phyloP scores from a whole-genome alignment of 2,797 vertebrate species.

The Poecilia wingei region DNA sequence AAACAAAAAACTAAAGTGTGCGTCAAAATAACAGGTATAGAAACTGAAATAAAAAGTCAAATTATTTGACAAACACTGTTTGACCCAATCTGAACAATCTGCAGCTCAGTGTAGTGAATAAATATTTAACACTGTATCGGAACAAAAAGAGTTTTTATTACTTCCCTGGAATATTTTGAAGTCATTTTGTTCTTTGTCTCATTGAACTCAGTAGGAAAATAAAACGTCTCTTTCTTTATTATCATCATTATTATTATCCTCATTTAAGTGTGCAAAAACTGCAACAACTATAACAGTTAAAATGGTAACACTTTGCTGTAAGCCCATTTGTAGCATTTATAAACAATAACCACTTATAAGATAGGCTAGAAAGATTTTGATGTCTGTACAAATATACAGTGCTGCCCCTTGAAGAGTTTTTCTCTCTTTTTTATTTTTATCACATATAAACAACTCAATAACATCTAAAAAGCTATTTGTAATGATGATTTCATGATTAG shows the following conservation, averaged over 20 bases:
- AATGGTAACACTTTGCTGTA: slow-evolving; percentile 29
- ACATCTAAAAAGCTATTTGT: background rate
- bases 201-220: slow-evolving; percentile 64
- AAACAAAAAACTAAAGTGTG: slow-evolving; percentile 5
- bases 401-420: background rate
- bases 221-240: slow-evolving; percentile 50
- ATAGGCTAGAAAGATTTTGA: background rate
- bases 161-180: slow-evolving; percentile 17
- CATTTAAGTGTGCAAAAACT: slow-evolving; percentile 69
- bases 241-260: slow-evolving; percentile 52
- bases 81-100: slow-evolving; percentile 14
- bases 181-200: slow-evolving; percentile 53
- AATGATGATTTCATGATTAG: background rate
- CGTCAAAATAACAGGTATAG: background rate
- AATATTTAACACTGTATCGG: slow-evolving; percentile 19
- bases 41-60: background rate
- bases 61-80: slow-evolving; percentile 36
- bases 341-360: slow-evolving; percentile 2
- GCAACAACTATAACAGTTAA: slow-evolving; percentile 47
- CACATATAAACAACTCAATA: background rate
- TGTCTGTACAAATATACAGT: slow-evolving; percentile 3
- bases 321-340: slow-evolving; percentile 11
- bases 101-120: slow-evolving; percentile 26
- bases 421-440: background rate
- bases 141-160: slow-evolving; percentile 23